Conservation (phyloP, 2,113 vertebrate species). For the Protobothrops mucrosquamatus region DNA sequence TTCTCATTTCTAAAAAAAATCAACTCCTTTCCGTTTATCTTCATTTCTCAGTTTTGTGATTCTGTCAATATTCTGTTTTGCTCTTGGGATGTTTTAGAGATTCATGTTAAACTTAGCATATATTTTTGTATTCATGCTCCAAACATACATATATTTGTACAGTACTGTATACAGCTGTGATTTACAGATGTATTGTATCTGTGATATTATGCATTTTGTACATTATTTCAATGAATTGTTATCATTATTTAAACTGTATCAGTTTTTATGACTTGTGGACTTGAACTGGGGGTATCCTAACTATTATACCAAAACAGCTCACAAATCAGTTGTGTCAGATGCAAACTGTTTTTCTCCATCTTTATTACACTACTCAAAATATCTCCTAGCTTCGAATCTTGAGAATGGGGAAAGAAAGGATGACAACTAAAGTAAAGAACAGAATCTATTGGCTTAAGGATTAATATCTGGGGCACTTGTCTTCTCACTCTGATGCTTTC, state of each 20-base stretch:
- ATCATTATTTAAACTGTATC: background rate
- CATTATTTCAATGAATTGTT: background rate
- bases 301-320: background rate
- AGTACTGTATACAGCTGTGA: background rate
- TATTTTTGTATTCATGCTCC: background rate
- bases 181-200: background rate
- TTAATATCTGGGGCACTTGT: background rate
- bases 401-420: background rate
- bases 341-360: background rate
- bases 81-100: background rate
- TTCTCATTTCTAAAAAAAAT: background rate
- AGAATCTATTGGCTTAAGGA: background rate
- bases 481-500: background rate
- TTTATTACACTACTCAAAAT: background rate
- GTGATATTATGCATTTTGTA: background rate
- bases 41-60: background rate
- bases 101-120: background rate
- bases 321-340: background rate
- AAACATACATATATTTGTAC: background rate
- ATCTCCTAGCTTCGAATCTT: background rate
- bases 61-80: background rate
- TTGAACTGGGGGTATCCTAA: background rate
- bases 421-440: background rate
- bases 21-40: background rate
- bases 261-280: background rate